phyloP scores from a whole-genome alignment of 53 echinoderm and acorn worm genomes.

The Stichopus horrens region DNA sequence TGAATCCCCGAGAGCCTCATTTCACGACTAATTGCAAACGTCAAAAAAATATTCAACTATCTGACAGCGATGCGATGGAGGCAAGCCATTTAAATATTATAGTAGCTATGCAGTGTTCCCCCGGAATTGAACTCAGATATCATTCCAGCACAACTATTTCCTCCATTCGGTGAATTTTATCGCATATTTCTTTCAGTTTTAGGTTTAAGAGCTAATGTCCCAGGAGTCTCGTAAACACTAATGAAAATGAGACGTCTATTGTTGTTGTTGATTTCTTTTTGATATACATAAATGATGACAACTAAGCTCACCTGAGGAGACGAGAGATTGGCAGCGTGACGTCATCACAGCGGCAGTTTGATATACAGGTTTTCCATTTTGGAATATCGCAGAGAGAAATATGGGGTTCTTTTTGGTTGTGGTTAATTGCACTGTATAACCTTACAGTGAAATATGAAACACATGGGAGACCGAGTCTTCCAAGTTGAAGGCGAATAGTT shows the following conservation, averaged over 20 bases:
- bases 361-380: neutral
- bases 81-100: conserved; percentile 39
- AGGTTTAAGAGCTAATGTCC: neutral
- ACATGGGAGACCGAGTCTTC: too few species aligned
- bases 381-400: neutral
- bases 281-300: conserved; percentile 26
- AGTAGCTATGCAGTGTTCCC: neutral
- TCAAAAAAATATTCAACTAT: conserved; percentile 24
- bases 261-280: neutral
- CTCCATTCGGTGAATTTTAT: conserved; percentile 3
- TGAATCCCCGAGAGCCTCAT: conserved; percentile 25
- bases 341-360: conserved; percentile 1
- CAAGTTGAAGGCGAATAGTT: too few species aligned
- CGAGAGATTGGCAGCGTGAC: conserved; percentile 6
- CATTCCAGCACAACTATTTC: neutral
- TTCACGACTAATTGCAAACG: conserved; percentile 46
- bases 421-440: too few species aligned
- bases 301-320: conserved; percentile 30
- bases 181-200: conserved; percentile 34
- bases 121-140: conserved; percentile 1
- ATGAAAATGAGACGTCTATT: conserved; percentile 40
- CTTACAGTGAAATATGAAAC: too few species aligned
- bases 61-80: conserved; percentile 4
- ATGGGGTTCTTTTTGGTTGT: neutral
- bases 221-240: conserved; percentile 19